Evolutionary conservation across 2,888 invertebrate species (phyloP).

Genomic region (Ecdyonurus torrentis): DNA sequence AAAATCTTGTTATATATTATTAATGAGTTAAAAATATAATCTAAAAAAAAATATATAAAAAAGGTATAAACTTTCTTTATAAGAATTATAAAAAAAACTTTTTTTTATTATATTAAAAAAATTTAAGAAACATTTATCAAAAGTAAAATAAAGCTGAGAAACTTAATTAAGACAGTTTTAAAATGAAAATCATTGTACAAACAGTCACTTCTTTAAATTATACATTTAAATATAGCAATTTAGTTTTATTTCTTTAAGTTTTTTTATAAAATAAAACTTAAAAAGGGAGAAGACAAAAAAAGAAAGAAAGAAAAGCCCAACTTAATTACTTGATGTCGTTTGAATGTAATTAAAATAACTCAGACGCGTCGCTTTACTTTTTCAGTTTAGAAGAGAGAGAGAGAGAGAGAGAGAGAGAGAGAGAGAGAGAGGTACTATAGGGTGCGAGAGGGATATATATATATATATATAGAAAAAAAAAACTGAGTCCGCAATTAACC

Average conservation of each 20-base stretch:
- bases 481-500: background rate
- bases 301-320: background rate
- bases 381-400: background rate
- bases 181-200: conserved; percentile 2
- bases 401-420: background rate
- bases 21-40: background rate
- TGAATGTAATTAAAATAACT: background rate
- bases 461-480: background rate
- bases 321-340: background rate
- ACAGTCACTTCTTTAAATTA: conserved; percentile 2
- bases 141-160: background rate
- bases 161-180: conserved; percentile 4
- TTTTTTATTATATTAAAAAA: background rate
- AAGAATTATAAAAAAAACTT: background rate
- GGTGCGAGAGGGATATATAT: too few relatives aligned
- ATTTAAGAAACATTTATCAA: background rate
- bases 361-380: background rate
- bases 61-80: background rate
- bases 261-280: background rate
- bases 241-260: background rate
- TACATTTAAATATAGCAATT: conserved; percentile 2
- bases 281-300: too few relatives aligned
- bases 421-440: background rate
- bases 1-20: background rate
- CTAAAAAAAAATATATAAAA: background rate